Conservation (phyloP, 2,888 invertebrate genomes). For the Coronaproctus castanopsis region DNA sequence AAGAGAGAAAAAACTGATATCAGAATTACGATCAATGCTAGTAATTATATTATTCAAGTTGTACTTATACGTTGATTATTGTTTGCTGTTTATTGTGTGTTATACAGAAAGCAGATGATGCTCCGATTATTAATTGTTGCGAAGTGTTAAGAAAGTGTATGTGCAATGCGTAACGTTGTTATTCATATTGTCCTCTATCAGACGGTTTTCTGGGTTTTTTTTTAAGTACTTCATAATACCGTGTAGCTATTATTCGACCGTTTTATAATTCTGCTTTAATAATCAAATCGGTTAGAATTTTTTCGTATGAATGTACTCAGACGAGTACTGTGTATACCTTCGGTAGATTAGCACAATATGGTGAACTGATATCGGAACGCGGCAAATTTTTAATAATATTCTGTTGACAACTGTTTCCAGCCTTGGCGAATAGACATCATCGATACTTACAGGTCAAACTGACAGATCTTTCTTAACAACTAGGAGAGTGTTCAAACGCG, state of each 20-base stretch:
- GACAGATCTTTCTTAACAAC: neutral
- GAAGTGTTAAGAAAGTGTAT: no score
- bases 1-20: no score
- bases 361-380: neutral
- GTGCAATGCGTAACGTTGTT: no score
- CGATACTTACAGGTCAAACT: neutral
- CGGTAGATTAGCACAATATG: neutral
- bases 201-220: no score
- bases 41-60: no score
- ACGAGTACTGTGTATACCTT: neutral
- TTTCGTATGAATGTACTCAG: neutral
- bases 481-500: neutral
- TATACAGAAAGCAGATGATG: no score
- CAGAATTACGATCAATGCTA: no score
- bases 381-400: neutral
- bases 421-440: neutral
- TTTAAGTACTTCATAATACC: no score
- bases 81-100: no score
- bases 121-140: no score
- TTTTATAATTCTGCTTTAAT: neutral
- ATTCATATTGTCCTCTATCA: no score
- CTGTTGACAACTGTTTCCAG: neutral
- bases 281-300: neutral
- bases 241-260: neutral
- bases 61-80: no score